These are phyloP conservation scores for Suricata suricatta DNA, from an alignment of 2,113 vertebrate species.

Conservation along the genomic window DNA sequence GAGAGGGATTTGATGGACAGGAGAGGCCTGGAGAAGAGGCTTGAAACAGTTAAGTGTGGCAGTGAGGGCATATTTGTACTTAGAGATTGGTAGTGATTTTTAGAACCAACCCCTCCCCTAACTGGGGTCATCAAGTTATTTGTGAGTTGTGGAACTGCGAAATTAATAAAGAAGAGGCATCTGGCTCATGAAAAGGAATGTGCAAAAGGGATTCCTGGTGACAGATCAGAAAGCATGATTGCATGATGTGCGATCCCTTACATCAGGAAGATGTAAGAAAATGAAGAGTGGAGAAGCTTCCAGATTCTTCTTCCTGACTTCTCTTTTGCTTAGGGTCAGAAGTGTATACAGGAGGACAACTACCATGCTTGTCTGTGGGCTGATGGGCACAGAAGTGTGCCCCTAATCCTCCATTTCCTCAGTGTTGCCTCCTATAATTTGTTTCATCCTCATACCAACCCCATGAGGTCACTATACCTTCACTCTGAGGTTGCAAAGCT, in stretches of 20 bases:
- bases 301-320: background rate
- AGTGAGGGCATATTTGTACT: background rate
- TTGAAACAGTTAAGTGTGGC: background rate
- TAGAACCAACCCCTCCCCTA: background rate
- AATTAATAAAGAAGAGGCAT: background rate
- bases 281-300: background rate
- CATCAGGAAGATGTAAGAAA: background rate
- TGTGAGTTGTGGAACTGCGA: background rate
- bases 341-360: background rate
- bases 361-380: background rate
- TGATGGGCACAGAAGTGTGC: background rate
- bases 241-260: fast-evolving
- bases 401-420: background rate
- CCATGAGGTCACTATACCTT: background rate
- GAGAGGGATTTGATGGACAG: background rate
- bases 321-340: background rate
- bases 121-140: background rate
- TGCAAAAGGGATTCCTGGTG: background rate
- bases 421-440: background rate
- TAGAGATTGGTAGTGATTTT: background rate
- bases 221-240: background rate
- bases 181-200: background rate
- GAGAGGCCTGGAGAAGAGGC: background rate
- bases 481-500: background rate
- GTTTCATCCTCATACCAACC: background rate